Evolutionary conservation across 1,140 invertebrate species (phyloP).

Genomic region (Drosophila truncata): DNA sequence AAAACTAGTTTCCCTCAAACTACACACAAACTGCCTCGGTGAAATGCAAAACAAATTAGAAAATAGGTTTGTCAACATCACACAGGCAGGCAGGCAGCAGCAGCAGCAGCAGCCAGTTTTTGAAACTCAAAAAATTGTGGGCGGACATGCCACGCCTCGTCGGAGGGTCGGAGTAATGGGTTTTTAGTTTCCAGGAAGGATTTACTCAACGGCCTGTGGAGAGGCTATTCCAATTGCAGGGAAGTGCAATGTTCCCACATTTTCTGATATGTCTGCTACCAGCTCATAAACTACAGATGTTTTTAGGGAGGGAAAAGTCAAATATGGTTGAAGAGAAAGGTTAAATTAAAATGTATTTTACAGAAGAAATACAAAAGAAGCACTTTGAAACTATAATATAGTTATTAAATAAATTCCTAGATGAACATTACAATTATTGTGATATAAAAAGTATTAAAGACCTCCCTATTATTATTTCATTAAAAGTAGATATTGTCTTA

Average conservation of each 20-base stretch:
- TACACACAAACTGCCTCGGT: conserved; percentile 5
- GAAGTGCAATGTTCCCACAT: conserved; percentile 14
- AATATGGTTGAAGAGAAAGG: background rate
- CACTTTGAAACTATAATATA: fast-evolving
- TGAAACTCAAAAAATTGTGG: conserved; percentile 61
- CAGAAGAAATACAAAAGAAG: background rate
- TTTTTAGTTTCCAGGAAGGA: conserved; percentile 50
- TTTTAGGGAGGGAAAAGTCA: fast-evolving
- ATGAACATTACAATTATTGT: background rate
- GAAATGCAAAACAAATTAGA: conserved; percentile 64
- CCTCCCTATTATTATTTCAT: background rate
- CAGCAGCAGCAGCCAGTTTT: conserved; percentile 24
- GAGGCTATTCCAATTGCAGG: conserved; percentile 3
- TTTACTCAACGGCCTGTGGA: conserved; percentile 19
- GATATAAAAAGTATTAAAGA: background rate
- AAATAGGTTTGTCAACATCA: conserved; percentile 72
- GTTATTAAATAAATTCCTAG: background rate
- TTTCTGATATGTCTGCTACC: background rate
- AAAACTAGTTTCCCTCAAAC: conserved; percentile 26
- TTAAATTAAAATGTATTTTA: no score
- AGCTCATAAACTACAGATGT: background rate
- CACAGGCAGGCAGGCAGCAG: background rate
- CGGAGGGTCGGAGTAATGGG: conserved; percentile 20
- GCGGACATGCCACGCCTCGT: conserved; percentile 57
- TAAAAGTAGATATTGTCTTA: no score